Base-by-base conservation (phyloP, 1,140 invertebrate genomes). In the Cataglyphis hispanica region DNA sequence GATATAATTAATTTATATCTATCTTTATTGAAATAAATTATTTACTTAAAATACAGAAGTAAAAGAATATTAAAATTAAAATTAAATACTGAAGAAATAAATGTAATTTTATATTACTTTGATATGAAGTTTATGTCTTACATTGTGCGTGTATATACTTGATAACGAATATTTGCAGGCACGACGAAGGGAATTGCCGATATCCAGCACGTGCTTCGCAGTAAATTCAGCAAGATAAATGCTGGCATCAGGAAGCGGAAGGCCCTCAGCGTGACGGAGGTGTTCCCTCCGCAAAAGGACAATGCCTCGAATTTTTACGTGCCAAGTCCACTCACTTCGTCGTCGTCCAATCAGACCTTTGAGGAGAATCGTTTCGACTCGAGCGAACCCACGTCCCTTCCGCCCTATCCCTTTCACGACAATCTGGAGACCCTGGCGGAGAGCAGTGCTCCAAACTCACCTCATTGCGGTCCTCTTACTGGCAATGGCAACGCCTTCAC, bases 181-280 rank as follows among this genome's bases (percentile, higher is more conserved):
- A 92, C 93, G 34, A 93, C 92, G 43, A 95, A 93, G 84, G 92
- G 94, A 1, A 93, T 96, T 13, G 95, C 91, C 43, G 96, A 96
- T 85, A 95, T 96, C 50, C 97, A 96, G 70, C 96, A 96, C 75
- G 95, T 97, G 6, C 93, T 97, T 3, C 94, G 97, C n/a, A 96
- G 96, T 37, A 95, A 95, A 88, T 94, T 97, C 69, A 97, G 96
- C 56, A 96, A 97, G 86, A 95, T 97, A 77, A 97, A 97, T 70
- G 96, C 96, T 6, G 97, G 97, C 1, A 93, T 97, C 66, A 92
- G 96, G 69, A 96, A 95, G 85, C 94, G 96, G 76, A 95, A 97
- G 88, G 96, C 96, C 0, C 88, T 97, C 19, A 97, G 96, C 61
- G 97, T 97, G 6, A 96, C 97, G 75, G 97, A 97, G 84, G 96